Evolutionary conservation across 2,888 invertebrate genomes (phyloP).

Genomic region (Nasonia oneida): DNA sequence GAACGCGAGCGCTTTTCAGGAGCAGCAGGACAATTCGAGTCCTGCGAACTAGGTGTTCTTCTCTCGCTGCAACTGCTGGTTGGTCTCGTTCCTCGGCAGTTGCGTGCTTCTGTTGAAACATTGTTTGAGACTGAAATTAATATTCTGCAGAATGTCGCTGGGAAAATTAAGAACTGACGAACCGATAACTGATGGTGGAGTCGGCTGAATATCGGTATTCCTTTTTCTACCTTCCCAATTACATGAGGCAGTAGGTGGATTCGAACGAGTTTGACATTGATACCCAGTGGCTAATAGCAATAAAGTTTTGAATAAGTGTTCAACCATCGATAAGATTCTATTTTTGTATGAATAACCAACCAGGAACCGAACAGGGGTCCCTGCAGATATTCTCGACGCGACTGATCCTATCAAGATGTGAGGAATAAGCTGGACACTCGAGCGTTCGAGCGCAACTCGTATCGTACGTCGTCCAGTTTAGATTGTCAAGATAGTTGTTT

Average conservation of each 20-base stretch:
- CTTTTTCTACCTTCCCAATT: conserved; percentile 18
- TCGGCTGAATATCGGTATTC: conserved; percentile 35
- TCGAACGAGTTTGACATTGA: neutral
- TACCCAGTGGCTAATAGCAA: neutral
- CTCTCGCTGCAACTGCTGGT: neutral
- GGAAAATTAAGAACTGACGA: neutral
- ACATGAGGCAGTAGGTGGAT: neutral
- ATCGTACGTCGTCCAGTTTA: conserved; percentile 20
- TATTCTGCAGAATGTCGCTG: neutral
- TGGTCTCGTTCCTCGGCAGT: neutral
- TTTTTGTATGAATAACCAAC: no score
- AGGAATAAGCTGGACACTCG: conserved; percentile 33
- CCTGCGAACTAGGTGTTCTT: neutral
- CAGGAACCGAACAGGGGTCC: conserved; percentile 6
- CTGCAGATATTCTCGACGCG: conserved; percentile 34
- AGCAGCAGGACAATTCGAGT: neutral
- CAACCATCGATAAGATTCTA: neutral
- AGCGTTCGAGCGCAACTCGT: neutral
- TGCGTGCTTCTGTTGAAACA: neutral
- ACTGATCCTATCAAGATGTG: conserved; percentile 38
- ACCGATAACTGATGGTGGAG: conserved; percentile 7
- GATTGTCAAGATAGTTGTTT: conserved; percentile 31
- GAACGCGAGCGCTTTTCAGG: neutral
- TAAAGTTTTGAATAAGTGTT: neutral
- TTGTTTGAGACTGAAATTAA: neutral